Evolutionary conservation across 1,140 invertebrate genomes (phyloP), one percentile per base, ranked within the genome.

Genomic region (Drosophila leontia): DNA sequence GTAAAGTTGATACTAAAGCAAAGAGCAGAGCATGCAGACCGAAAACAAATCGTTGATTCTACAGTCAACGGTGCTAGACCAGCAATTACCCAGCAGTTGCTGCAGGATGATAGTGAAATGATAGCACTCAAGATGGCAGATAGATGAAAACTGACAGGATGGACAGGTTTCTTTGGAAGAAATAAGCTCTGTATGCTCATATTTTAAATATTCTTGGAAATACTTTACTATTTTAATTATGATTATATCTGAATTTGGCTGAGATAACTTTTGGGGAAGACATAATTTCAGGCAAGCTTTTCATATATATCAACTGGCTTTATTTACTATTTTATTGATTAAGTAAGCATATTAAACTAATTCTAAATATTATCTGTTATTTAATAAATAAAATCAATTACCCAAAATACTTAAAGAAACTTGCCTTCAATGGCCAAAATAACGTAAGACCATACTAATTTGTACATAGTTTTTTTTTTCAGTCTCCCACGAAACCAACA

Each of bases 1-100:
- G 67, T 86, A 87, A 87, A 82, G 79, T 82, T 86, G 80, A 82
- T 86, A 87, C 67, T 71, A 64, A 69, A 58, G 62, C 75, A 53
- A 58, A 77, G 50, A 69, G 74, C 60, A 60, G 56, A 45, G 62
- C 58, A 29, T 39, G 45, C 34, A 34, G 50, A 17, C 35, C 67
- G 39, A 72, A 72, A 72, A 60, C 69, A 72, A 72, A 72, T 72
- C 69, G 67, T 29, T 72, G 45, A 58, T 71, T 47, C 32, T 32
- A 60, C 59, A 37, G 45, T 72, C 23, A 29, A 23, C 53, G 19
- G 37, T 59, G 29, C 53, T 72, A 48, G 69, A 72, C 69, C 44
- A 23, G 35, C 29, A 72, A 59, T 34, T 60, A 72, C 67, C 53
- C 15, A 12, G 41, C 39, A 41, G 34, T 39, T 19, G 19, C 15